Base-by-base conservation (phyloP, 2,797 vertebrate species). In the Sebastes hopkinsi region DNA sequence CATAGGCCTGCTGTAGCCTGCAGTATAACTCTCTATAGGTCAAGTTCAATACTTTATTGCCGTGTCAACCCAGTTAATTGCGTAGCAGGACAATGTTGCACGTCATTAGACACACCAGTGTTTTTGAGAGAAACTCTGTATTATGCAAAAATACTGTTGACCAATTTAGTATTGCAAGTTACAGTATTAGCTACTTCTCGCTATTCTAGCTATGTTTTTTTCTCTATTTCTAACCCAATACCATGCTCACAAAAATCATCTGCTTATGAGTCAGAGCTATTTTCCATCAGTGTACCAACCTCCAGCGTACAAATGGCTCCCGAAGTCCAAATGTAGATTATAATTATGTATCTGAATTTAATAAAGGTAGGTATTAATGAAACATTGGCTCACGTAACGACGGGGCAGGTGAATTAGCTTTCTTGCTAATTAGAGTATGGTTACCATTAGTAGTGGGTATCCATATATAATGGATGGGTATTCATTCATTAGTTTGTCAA, bases 401-500 rank as follows among this genome's bases (percentile, higher is more conserved):
- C 29, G 46, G 82, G 67, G 42, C 75, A 85, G 86, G 89, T 87
- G 64, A 90, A 94, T 81, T 79, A 76, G 64, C 64, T 81, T 84
- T 69, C 55, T 55, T 62, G 52, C 81, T 91, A 90, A 94, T 92
- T 87, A 87, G 87, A 79, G 74, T 75, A 76, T 89, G 79, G 86
- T 62, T 87, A 71, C 82, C 78, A 81, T 90, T 76, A 84, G 81
- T 80, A 64, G 12, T 89, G 79, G 81, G 8, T 86, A 80, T 91
- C 80, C 86, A 87, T 62, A 88, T 85, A 79, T 83, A 91, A 88
- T 83, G 67, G 80, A 64, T 64, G 69, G 78, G 60, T 89, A 79
- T 91, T 88, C 72, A 87, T 92, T 91, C 82, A 84, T 84, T 75
- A 74, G 80, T 85, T 91, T 85, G 82, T 88, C 81, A 90, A 86